phyloP scores from a whole-genome alignment of 2,113 vertebrate species.

The Acinonyx jubatus region DNA sequence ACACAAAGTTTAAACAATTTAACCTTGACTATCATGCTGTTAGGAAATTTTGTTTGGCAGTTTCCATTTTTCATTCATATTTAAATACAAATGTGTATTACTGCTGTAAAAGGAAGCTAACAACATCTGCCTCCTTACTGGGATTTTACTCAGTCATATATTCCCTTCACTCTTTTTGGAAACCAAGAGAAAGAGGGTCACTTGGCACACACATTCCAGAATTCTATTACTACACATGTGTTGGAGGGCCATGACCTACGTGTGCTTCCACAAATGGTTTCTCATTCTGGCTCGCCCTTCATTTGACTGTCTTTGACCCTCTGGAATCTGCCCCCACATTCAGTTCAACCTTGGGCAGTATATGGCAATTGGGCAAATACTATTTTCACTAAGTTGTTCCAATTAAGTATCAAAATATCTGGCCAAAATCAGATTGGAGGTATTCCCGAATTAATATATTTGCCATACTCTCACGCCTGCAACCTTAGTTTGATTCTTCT shows the following conservation, averaged over 20 bases:
- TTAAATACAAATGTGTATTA: slow-evolving; percentile 79
- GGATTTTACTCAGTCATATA: slow-evolving; percentile 42
- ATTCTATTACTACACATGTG: not conserved
- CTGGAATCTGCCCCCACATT: not conserved
- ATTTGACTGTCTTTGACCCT: not conserved
- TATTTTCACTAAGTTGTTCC: not conserved
- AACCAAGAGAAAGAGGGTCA: slow-evolving; percentile 25
- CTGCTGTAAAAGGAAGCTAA: slow-evolving; percentile 52
- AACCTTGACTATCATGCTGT: slow-evolving; percentile 38
- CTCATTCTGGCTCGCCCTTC: not conserved
- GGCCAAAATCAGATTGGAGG: not conserved
- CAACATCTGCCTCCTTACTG: slow-evolving; percentile 46
- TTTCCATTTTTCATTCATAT: slow-evolving; percentile 73
- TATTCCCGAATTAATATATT: not conserved
- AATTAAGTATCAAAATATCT: not conserved
- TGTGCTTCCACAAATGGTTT: not conserved
- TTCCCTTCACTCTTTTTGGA: slow-evolving; percentile 49
- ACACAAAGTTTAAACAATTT: not conserved
- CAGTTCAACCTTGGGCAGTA: not conserved
- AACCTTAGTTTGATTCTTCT: not conserved
- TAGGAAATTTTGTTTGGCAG: slow-evolving; percentile 67
- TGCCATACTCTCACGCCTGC: not conserved
- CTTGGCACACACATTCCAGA: slow-evolving; percentile 54
- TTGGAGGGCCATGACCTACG: slow-evolving; percentile 47
- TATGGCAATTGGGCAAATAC: not conserved